Evolutionary conservation across 2,797 vertebrate genomes (phyloP), one percentile per base, ranked within the genome.

Genomic region (Xenentodon cancila): DNA sequence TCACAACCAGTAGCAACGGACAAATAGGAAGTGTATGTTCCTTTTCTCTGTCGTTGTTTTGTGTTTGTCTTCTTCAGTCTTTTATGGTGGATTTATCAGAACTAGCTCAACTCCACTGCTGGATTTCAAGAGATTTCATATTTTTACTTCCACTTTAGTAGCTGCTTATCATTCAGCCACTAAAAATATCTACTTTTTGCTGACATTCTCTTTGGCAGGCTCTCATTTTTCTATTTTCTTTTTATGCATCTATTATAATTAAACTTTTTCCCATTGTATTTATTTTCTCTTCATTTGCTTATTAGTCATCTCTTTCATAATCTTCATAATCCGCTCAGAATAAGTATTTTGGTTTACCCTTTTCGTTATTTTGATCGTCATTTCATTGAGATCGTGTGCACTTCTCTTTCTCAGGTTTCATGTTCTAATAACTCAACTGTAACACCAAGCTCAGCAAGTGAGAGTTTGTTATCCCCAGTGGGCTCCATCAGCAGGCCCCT

Each of bases 391-490:
- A 75, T 75, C 79, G 65, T 91, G 69, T 93, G 81, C 90, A 77
- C 88, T 93, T 93, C 67, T 94, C 87, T 88, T 86, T 92, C 89
- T 87, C 88, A 96, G 94, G 92, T 95, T 82, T 94, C 93, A 89
- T 95, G 92, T 94, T 94, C 92, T 91, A 93, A 91, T 94, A 94
- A 93, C 90, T 89, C 93, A 69, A 89, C 93, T 85, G 90, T 95
- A 92, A 94, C 92, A 40, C 89, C 94, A 79, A 92, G 92, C 91
- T 94, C 94, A 93, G 94, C 93, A 92, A 95, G 92, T 89, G 89
- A 92, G 93, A 93, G 92, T 91, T 95, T 94, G 90, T 91, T 95
- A 88, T 95, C 93, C 90, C 92, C 93, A 87, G 84, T 94, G 87
- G 93, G 93, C 88, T 93, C 91, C 91, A 82, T 92, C 90, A 87